Evolutionary conservation across 2,888 invertebrate genomes (phyloP).

Genomic region (Drosophila cognata): DNA sequence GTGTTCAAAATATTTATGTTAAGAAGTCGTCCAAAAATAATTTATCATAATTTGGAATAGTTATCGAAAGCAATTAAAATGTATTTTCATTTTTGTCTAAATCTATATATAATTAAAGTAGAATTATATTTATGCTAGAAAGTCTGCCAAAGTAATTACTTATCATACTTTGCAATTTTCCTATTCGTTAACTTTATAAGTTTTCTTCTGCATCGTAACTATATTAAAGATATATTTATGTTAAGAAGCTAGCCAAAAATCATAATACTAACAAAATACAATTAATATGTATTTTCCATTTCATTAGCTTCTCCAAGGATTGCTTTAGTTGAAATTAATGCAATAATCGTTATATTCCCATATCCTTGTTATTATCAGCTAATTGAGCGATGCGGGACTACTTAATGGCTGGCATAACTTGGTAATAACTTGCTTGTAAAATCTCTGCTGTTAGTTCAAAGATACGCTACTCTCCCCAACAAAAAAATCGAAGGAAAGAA

Average conservation of each 20-base stretch:
- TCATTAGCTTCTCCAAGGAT: neutral
- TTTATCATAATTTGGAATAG: neutral
- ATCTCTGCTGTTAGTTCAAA: slow-evolving; percentile 51
- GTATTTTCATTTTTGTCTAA: neutral
- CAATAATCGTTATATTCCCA: neutral
- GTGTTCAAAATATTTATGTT: neutral
- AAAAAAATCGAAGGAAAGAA: slow-evolving; percentile 22
- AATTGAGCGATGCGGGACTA: slow-evolving; percentile 50
- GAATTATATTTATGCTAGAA: neutral
- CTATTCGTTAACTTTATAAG: neutral
- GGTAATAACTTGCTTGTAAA: slow-evolving; percentile 52
- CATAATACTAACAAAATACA: neutral
- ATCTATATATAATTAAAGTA: neutral
- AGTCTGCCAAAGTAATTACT: neutral
- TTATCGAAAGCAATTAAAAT: neutral
- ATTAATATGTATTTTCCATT: slow-evolving; percentile 1
- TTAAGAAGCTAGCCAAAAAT: neutral
- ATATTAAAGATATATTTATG: neutral
- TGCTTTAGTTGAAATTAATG: neutral
- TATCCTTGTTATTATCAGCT: slow-evolving; percentile 46
- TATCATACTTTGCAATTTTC: neutral
- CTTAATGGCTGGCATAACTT: slow-evolving; percentile 41
- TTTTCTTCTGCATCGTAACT: neutral
- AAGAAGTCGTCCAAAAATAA: neutral
- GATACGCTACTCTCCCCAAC: slow-evolving; percentile 20